These are phyloP conservation scores for Chesias legatella DNA, from an alignment of 2,888 invertebrate genomes.

Conservation along the genomic window DNA sequence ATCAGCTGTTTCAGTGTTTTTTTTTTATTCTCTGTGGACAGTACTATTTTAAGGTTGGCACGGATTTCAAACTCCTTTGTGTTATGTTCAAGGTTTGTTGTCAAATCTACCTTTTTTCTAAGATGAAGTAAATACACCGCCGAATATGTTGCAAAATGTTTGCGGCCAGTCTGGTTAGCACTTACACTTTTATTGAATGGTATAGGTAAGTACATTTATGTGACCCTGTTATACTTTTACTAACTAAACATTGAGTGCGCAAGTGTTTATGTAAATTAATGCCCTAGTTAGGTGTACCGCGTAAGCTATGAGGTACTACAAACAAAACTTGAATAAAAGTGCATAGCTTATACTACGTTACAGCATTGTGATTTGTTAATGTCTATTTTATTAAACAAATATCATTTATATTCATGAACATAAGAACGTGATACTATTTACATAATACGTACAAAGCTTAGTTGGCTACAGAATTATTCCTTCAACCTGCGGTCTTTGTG, in stretches of 20 bases:
- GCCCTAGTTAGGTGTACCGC: conserved; percentile 1
- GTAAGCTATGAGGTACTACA: not conserved
- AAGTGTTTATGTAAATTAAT: conserved; percentile 7
- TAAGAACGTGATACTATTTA: too few relatives aligned
- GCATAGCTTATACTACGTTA: too few relatives aligned
- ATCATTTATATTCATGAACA: too few relatives aligned
- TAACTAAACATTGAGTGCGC: not conserved
- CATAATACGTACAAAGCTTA: too few relatives aligned
- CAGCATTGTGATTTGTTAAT: too few relatives aligned
- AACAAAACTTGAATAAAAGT: too few relatives aligned
- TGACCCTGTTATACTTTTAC: conserved; percentile 4
- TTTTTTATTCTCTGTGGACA: conserved; percentile 17
- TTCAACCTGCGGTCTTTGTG: too few relatives aligned
- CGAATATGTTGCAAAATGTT: conserved; percentile 48
- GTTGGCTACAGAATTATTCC: too few relatives aligned
- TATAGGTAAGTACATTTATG: not conserved
- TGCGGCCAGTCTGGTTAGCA: conserved; percentile 21
- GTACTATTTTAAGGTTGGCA: conserved; percentile 1
- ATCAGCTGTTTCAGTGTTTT: conserved; percentile 20
- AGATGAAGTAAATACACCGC: conserved; percentile 49
- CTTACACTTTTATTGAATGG: conserved; percentile 1
- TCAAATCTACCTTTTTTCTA: conserved; percentile 26
- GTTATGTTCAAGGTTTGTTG: conserved; percentile 46
- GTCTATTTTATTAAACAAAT: too few relatives aligned
- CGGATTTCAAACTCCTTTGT: conserved; percentile 8